A percentile compares a stretch with the other conserved stretches of the same genome.
These are phyloP conservation scores for Hippoglossus stenolepis DNA, from an alignment of 2,113 vertebrate genomes.

Conservation along the genomic window DNA sequence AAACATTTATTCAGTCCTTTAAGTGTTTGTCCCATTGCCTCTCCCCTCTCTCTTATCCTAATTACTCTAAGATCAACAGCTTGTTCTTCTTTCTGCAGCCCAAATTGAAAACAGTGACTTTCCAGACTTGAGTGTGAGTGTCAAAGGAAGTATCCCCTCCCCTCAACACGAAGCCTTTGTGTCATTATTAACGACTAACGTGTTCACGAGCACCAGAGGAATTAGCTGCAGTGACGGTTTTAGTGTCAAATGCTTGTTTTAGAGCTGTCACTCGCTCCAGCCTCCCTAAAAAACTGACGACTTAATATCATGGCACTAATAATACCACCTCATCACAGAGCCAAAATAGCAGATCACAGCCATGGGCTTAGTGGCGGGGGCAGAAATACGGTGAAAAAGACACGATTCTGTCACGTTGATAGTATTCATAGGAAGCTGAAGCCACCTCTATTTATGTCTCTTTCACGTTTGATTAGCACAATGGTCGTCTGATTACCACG, in stretches of 20 bases:
- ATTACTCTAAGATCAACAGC: conserved; percentile 21
- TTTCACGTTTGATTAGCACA: conserved; percentile 49
- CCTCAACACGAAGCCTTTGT: conserved; percentile 62
- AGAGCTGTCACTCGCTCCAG: conserved; percentile 70
- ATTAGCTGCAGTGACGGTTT: conserved; percentile 79
- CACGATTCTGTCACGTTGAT: conserved; percentile 36
- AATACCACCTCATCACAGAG: conserved; percentile 66
- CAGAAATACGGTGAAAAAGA: conserved; percentile 18
- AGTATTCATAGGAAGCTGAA: conserved; percentile 33
- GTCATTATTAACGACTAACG: conserved; percentile 76
- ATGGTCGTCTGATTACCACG: conserved; percentile 23
- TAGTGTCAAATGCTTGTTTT: conserved; percentile 75
- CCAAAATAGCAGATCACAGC: conserved; percentile 62
- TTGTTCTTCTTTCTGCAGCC: conserved; percentile 1
- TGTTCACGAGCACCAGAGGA: conserved; percentile 65
- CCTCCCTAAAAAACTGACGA: conserved; percentile 58
- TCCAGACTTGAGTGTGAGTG: conserved; percentile 27
- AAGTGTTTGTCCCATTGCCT: background rate
- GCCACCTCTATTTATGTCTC: conserved; percentile 33
- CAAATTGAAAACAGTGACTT: conserved; percentile 33
- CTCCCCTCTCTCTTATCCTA: background rate
- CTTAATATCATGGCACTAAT: conserved; percentile 71
- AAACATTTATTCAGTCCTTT: background rate
- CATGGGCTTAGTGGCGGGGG: conserved; percentile 35
- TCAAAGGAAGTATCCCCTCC: conserved; percentile 49